These are phyloP conservation scores for Drosophila parvula DNA, from an alignment of 1,140 invertebrate genomes.

Conservation along the genomic window DNA sequence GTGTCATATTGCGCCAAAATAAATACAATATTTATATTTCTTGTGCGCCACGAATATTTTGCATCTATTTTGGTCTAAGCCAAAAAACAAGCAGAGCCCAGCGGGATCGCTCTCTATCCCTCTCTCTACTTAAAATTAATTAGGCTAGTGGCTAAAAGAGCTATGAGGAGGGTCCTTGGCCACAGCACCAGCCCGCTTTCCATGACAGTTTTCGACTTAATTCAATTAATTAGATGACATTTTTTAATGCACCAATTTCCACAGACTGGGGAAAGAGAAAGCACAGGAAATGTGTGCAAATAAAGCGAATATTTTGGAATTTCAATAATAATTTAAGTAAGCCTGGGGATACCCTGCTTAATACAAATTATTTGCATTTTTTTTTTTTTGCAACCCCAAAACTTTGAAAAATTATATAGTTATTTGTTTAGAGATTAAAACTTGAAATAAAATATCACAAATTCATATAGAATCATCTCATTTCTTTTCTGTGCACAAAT, in stretches of 20 bases:
- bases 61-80: constrained; percentile 27
- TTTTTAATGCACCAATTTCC: constrained; percentile 50
- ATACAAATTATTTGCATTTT: too few species aligned
- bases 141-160: constrained; percentile 7
- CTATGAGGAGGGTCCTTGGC: constrained; percentile 18
- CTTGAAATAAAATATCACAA: not conserved
- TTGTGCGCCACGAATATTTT: constrained; percentile 30
- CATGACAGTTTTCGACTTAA: constrained; percentile 49
- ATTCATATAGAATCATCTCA: not conserved
- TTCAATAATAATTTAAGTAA: not conserved
- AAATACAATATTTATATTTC: constrained; percentile 36
- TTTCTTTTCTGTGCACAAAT: not conserved
- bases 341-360: too few species aligned
- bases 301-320: constrained; percentile 8
- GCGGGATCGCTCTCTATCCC: constrained; percentile 3
- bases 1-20: constrained; percentile 60
- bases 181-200: constrained; percentile 22
- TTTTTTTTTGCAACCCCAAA: not conserved
- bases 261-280: not conserved
- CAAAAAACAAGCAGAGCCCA: constrained; percentile 16
- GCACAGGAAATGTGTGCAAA: constrained; percentile 14
- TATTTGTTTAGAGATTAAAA: not conserved
- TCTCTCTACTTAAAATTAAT: constrained; percentile 21
- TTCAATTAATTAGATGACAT: constrained; percentile 59
- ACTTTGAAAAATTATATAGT: not conserved